These are phyloP conservation scores for Orthonevra nobilis DNA, from an alignment of 2,888 invertebrate species.

Conservation along the genomic window DNA sequence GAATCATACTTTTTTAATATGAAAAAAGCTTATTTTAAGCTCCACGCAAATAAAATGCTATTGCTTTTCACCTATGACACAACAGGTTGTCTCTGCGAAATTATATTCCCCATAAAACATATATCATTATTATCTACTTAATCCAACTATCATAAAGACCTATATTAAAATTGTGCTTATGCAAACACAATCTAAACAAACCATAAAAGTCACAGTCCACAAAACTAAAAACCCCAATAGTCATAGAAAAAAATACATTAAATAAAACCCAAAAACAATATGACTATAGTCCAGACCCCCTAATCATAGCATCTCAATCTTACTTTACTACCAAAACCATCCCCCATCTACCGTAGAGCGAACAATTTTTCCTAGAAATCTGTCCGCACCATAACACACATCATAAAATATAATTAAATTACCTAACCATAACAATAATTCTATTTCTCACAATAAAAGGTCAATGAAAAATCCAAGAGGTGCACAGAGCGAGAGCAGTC, in stretches of 20 bases:
- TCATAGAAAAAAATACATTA: background rate
- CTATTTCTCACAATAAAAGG: conserved; percentile 70
- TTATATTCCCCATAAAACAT: background rate
- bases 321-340: conserved; percentile 33
- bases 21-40: too few species aligned
- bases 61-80: too few species aligned
- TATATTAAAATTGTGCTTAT: background rate
- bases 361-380: conserved; percentile 58
- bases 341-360: background rate
- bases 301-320: conserved; percentile 69
- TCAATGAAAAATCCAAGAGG: conserved; percentile 54
- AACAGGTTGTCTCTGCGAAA: too few species aligned
- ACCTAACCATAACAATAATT: conserved; percentile 70
- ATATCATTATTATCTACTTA: background rate
- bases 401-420: conserved; percentile 71
- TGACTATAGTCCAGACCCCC: conserved; percentile 1
- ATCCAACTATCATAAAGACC: background rate
- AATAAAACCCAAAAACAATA: conserved; percentile 28
- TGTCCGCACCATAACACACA: conserved; percentile 65
- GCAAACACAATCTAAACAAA: background rate
- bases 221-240: background rate
- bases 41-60: too few species aligned
- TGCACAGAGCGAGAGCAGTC: background rate
- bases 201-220: background rate
- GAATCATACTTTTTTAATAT: too few species aligned